These are phyloP conservation scores for Amphipoea oculea DNA, from an alignment of 2,888 invertebrate genomes.

Conservation along the genomic window DNA sequence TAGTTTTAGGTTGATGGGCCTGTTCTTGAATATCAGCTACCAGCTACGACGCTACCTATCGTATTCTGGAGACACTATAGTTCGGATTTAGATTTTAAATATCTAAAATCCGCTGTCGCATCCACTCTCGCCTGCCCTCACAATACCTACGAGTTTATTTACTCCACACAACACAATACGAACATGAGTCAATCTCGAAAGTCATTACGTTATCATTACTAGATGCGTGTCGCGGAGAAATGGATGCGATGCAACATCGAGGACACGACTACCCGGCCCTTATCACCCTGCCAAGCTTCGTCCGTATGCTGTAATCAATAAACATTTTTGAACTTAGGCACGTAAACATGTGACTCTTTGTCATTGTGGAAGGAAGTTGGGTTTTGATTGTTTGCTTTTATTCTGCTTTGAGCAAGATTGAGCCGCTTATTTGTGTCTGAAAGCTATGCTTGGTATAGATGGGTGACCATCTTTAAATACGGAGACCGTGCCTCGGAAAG, in stretches of 20 bases:
- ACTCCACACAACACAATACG: slow-evolving; percentile 79
- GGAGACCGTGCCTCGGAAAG: background rate
- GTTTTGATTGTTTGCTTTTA: slow-evolving; percentile 30
- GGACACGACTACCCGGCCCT: slow-evolving; percentile 68
- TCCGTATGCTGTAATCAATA: slow-evolving; percentile 81
- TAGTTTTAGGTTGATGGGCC: too few relatives aligned
- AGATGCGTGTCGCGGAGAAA: slow-evolving; percentile 80
- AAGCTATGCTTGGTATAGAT: background rate
- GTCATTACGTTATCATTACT: slow-evolving; percentile 85
- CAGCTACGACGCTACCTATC: too few relatives aligned
- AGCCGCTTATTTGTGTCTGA: background rate
- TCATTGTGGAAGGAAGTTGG: slow-evolving; percentile 53
- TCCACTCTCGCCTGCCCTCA: slow-evolving; percentile 28
- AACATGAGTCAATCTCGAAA: slow-evolving; percentile 85
- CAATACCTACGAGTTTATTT: slow-evolving; percentile 73
- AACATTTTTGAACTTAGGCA: slow-evolving; percentile 82
- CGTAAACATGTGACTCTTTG: slow-evolving; percentile 72
- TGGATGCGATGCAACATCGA: slow-evolving; percentile 77
- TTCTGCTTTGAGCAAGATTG: background rate
- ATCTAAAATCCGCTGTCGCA: slow-evolving; percentile 42
- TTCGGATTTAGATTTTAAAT: background rate
- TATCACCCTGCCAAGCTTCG: slow-evolving; percentile 79
- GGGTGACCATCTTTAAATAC: background rate
- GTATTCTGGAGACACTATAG: background rate
- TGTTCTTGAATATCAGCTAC: too few relatives aligned